Evolutionary conservation across 2,888 invertebrate genomes (phyloP), one percentile per base, ranked within the genome.

Genomic region (Aporophyla nigra): DNA sequence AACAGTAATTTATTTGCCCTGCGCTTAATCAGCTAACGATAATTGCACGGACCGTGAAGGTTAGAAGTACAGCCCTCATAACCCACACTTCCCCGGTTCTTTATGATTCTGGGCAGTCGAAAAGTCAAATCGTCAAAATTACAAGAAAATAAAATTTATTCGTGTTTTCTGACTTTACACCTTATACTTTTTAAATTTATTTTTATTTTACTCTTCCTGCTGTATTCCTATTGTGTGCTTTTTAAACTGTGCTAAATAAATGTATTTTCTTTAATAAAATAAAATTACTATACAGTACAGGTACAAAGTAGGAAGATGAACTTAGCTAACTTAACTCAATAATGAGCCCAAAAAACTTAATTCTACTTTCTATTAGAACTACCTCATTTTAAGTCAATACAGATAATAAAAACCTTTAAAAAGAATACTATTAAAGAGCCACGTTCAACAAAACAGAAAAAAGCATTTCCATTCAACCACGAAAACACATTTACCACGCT

Each of bases 401-500:
- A 62, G 12, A 33, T 1, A 21, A 21, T 19, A 27, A 0, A 19
- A 10, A 43, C 70, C 4, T 21, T 49, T 0, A 21, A 46, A 74
- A 54, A 33, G 1, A 63, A 54, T 33, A 0, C 24, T 24, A 49
- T 27, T 27, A 43, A 7, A 51, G 1, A 10, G 1, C 10, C 24
- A 56, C 24, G n/a, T 5, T 3, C 16, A n/a, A 49, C 16, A 54
- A 70, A 70, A 61, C 27, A 40, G 33, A 46, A 46, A 79, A 51
- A 43, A 62, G 2, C 49, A 62, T n/a, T 5, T 71, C 40, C 40
- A 51, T 49, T 43, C 9, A 27, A 56, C 21, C 49, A 51, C 19
- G 51, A 72, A 80, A 79, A 33, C 33, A 46, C 16, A 73, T 58
- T 40, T 27, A 9, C 33, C n/a, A 16, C 24, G 54, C 33, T 19